phyloP scores from a whole-genome alignment of 2,113 vertebrate species.

The Lota lota region DNA sequence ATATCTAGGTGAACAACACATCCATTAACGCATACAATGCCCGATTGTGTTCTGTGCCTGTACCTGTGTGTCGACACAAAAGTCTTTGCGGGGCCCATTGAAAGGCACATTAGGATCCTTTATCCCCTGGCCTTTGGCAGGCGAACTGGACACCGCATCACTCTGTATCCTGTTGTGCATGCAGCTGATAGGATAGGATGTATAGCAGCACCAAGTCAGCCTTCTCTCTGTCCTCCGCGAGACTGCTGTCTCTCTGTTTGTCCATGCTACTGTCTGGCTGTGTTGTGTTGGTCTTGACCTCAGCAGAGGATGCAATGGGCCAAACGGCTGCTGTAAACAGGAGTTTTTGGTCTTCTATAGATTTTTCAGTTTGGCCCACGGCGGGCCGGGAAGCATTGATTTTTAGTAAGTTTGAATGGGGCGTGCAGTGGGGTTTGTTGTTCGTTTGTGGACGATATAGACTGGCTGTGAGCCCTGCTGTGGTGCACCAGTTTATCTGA shows the following conservation, averaged over 20 bases:
- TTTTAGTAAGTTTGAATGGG: not conserved
- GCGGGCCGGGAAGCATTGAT: not conserved
- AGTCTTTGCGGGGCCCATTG: too few species aligned
- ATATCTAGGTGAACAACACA: too few species aligned
- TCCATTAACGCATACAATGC: too few species aligned
- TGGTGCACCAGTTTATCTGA: too few species aligned
- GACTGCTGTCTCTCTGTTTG: conserved; percentile 35
- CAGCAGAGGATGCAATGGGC: conserved; percentile 17
- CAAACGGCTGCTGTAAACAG: conserved; percentile 1
- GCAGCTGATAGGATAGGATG: conserved; percentile 33
- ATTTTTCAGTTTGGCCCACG: too few species aligned
- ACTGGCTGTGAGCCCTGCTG: too few species aligned
- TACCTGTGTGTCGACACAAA: too few species aligned
- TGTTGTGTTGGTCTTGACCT: conserved; percentile 33
- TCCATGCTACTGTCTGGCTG: conserved; percentile 4
- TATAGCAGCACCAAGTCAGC: conserved; percentile 49
- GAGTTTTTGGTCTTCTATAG: too few species aligned
- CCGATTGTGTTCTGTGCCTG: too few species aligned
- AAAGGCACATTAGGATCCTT: too few species aligned
- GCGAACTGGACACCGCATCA: conserved; percentile 53
- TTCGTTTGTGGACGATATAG: too few species aligned
- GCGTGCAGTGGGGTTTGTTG: too few species aligned
- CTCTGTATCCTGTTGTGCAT: conserved; percentile 65
- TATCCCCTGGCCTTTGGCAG: conserved; percentile 27
- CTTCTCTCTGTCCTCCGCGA: conserved; percentile 37